These are phyloP conservation scores for Corticium candelabrum DNA, from an alignment of 37 sponge, comb jelly and placozoan genomes.

Conservation along the genomic window DNA sequence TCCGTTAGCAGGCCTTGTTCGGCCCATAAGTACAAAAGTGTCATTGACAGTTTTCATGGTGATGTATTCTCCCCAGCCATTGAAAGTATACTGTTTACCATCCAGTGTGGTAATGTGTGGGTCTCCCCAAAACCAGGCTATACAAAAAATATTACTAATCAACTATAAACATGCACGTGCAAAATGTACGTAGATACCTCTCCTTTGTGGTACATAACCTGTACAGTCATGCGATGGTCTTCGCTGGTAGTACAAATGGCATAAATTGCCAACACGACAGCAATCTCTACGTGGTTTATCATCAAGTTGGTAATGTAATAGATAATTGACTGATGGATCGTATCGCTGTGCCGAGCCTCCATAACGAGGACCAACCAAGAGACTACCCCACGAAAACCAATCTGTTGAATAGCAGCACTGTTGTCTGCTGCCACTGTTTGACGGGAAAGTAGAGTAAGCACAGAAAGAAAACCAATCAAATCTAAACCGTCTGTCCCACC, in stretches of 20 bases:
- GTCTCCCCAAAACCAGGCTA: conserved; percentile 58
- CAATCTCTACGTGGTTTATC: too few relatives aligned
- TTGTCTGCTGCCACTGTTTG: too few relatives aligned
- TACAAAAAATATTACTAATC: background rate
- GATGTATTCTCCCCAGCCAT: conserved; percentile 57
- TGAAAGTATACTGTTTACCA: conserved; percentile 52
- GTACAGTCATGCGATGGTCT: conserved; percentile 10
- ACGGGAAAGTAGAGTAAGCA: too few relatives aligned
- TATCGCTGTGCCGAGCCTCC: too few relatives aligned
- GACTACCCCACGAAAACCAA: too few relatives aligned
- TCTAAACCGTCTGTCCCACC: too few relatives aligned
- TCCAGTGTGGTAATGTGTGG: conserved; percentile 67
- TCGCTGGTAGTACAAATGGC: background rate
- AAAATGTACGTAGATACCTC: background rate
- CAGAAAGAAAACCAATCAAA: too few relatives aligned
- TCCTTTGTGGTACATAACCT: background rate
- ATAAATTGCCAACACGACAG: conserved; percentile 1
- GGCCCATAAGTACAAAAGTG: background rate
- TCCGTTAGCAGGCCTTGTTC: background rate
- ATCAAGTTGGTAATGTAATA: too few relatives aligned
- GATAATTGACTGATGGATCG: too few relatives aligned
- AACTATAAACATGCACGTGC: background rate
- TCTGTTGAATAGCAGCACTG: too few relatives aligned
- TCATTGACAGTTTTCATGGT: background rate
- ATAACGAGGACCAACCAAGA: too few relatives aligned